Conservation (phyloP, 1,140 invertebrate genomes). For the Steinernema feltiae region DNA sequence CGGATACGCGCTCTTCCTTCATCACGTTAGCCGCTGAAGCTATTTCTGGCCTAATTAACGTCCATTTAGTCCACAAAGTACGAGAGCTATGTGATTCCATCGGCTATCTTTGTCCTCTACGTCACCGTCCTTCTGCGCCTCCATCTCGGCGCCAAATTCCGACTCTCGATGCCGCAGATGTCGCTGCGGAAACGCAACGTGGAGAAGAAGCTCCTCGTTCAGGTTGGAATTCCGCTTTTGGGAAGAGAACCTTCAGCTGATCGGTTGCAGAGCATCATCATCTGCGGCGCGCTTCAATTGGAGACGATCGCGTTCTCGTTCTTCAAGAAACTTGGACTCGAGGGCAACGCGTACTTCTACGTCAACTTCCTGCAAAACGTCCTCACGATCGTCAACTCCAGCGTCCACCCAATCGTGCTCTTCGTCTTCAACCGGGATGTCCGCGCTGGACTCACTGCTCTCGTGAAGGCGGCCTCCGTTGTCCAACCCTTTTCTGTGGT, state of each 20-base stretch:
- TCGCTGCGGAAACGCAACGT: not conserved
- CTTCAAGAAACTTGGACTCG: not conserved
- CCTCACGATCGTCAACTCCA: not conserved
- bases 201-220: not conserved
- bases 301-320: not conserved
- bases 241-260: too few relatives aligned
- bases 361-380: not conserved
- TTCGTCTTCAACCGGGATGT: not conserved
- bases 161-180: not conserved
- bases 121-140: not conserved
- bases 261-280: slow-evolving; percentile 4
- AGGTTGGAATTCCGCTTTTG: too few relatives aligned
- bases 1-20: not conserved
- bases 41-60: not conserved
- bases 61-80: not conserved
- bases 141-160: not conserved
- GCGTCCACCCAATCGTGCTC: not conserved
- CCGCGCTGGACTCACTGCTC: not conserved
- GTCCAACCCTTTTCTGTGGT: too few relatives aligned
- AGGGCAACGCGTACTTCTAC: not conserved
- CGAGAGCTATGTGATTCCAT: not conserved
- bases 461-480: too few relatives aligned
- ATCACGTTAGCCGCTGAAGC: not conserved
- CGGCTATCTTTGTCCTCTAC: not conserved
- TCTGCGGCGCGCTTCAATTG: not conserved